phyloP scores from a whole-genome alignment of 2,113 vertebrate species.

The Sigmodon hispidus region DNA sequence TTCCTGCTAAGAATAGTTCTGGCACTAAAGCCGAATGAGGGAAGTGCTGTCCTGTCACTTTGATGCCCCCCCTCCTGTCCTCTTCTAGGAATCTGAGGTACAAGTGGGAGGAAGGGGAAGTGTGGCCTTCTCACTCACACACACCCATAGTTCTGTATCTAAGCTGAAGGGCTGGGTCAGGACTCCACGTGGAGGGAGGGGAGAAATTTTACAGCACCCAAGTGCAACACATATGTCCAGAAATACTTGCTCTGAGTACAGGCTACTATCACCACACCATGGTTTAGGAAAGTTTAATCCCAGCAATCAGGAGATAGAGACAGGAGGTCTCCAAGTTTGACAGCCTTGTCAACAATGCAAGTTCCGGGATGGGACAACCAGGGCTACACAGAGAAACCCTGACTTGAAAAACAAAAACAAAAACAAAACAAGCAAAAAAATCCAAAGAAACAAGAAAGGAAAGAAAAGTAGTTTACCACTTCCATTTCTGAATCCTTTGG shows the following conservation, averaged over 20 bases:
- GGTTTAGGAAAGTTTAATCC: not conserved
- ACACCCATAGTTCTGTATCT: not conserved
- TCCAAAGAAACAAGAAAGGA: not conserved
- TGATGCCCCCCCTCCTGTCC: too few species aligned
- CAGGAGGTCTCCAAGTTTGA: not conserved
- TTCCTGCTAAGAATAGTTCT: not conserved
- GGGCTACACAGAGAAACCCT: not conserved
- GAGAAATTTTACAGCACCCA: not conserved
- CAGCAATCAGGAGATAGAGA: not conserved
- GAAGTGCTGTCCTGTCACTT: not conserved
- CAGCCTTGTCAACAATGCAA: not conserved
- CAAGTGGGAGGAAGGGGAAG: not conserved
- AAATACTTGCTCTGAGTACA: not conserved
- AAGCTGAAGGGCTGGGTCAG: not conserved
- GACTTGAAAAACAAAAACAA: not conserved
- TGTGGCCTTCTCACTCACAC: not conserved
- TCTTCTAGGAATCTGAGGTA: not conserved
- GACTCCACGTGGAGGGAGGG: rapidly evolving
- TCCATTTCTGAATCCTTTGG: not conserved
- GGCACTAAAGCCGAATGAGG: too few species aligned
- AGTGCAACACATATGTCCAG: not conserved
- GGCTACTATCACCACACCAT: not conserved
- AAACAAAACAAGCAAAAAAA: not conserved
- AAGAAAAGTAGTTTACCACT: not conserved
- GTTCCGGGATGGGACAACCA: not conserved